Conservation (phyloP, 2,113 vertebrate species). For the Macrotis lagotis region DNA sequence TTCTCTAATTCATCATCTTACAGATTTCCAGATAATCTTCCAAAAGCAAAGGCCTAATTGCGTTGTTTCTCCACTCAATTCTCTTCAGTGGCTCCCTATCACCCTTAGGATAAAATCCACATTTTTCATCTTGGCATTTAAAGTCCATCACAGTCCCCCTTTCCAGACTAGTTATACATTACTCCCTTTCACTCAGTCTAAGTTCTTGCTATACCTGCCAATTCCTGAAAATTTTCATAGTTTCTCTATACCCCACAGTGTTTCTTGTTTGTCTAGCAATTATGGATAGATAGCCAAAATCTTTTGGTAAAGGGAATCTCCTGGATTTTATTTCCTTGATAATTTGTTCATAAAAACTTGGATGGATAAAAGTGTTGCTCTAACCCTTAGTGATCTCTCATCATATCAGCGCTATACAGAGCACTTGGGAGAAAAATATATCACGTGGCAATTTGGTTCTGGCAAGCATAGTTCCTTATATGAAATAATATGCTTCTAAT, state of each 20-base stretch:
- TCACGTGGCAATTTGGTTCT: not conserved
- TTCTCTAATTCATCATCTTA: not conserved
- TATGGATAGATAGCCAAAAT: not conserved
- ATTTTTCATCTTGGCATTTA: not conserved
- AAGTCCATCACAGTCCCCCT: not conserved
- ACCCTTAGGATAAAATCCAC: not conserved
- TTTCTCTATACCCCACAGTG: not conserved
- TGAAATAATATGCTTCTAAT: not conserved
- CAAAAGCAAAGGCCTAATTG: too few species aligned
- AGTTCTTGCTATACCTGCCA: not conserved
- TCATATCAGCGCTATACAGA: not conserved
- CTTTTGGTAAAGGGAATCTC: not conserved
- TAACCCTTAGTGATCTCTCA: not conserved
- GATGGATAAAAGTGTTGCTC: not conserved
- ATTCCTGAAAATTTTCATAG: not conserved
- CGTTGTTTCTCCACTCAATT: too few species aligned
- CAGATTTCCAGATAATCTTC: too few species aligned
- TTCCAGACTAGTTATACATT: not conserved
- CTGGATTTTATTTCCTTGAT: not conserved
- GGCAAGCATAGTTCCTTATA: not conserved
- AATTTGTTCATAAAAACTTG: not conserved
- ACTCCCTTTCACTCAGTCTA: not conserved
- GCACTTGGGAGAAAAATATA: not conserved
- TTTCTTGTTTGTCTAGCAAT: not conserved
- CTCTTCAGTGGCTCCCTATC: too few species aligned